phyloP scores from a whole-genome alignment of 2,888 invertebrate species.

The Sisyra terminalis region DNA sequence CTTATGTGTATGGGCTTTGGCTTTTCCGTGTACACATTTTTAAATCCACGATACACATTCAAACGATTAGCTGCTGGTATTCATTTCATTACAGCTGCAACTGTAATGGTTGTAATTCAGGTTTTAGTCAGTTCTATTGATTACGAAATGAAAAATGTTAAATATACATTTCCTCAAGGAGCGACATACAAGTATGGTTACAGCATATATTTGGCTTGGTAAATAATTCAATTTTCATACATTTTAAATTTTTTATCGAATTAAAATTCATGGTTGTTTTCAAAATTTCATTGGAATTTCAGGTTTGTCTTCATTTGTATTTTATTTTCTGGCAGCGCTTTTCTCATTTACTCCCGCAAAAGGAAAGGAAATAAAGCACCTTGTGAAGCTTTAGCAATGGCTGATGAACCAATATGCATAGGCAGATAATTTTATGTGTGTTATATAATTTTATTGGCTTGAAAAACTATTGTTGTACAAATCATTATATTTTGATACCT shows the following conservation, averaged over 20 bases:
- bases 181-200: constrained; percentile 54
- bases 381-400: constrained; percentile 67
- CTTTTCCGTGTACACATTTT: constrained; percentile 71
- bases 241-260: neutral
- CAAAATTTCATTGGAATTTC: constrained; percentile 1
- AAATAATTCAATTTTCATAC: neutral
- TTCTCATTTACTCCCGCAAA: constrained; percentile 68
- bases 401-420: constrained; percentile 71
- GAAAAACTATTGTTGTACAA: neutral
- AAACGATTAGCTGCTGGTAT: constrained; percentile 73
- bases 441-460: neutral
- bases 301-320: constrained; percentile 55
- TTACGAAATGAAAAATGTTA: constrained; percentile 47
- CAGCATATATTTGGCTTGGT: constrained; percentile 55
- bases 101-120: constrained; percentile 67
- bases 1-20: constrained; percentile 68
- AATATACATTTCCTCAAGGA: constrained; percentile 46
- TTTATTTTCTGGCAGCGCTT: constrained; percentile 48
- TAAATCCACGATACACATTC: constrained; percentile 75
- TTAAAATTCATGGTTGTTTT: neutral
- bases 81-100: constrained; percentile 69
- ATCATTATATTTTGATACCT: neutral
- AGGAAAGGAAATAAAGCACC: constrained; percentile 71
- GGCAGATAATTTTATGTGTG: constrained; percentile 8
- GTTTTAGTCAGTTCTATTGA: constrained; percentile 58